Evolutionary conservation across 1,140 invertebrate genomes (phyloP).

Genomic region (Agrypnia vestita): DNA sequence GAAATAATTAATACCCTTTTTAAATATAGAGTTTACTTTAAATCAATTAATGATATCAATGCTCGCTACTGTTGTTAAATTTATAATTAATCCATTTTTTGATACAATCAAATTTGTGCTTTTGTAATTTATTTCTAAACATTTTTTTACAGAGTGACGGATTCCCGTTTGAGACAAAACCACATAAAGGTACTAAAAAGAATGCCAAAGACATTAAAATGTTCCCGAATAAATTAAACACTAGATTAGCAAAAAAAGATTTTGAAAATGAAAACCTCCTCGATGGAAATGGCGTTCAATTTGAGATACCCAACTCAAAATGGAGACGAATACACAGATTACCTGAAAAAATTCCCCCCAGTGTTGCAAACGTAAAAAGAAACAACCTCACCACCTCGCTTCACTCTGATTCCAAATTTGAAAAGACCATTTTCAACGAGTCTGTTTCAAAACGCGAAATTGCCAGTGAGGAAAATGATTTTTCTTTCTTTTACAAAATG

Average conservation of each 20-base stretch:
- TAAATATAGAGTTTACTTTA: too few relatives aligned
- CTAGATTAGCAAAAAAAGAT: constrained; percentile 8
- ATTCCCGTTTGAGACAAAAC: constrained; percentile 23
- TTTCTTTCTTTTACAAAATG: constrained; percentile 47
- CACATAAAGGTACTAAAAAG: not conserved
- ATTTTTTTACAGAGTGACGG: constrained; percentile 33
- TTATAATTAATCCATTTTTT: too few relatives aligned
- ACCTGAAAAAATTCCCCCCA: constrained; percentile 8
- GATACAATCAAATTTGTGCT: too few relatives aligned
- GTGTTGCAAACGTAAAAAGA: constrained; percentile 16
- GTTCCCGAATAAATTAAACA: constrained; percentile 35
- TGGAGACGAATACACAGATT: constrained; percentile 22
- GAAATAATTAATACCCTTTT: too few relatives aligned
- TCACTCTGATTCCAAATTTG: not conserved
- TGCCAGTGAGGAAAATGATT: constrained; percentile 34
- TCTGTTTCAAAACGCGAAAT: constrained; percentile 1
- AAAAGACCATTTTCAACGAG: constrained; percentile 10
- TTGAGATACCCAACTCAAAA: constrained; percentile 14
- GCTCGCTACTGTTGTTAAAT: too few relatives aligned
- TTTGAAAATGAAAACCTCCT: constrained; percentile 26
- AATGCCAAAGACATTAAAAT: constrained; percentile 15
- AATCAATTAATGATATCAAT: too few relatives aligned
- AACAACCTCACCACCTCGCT: constrained; percentile 16
- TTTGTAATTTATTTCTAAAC: not conserved
- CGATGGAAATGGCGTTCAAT: constrained; percentile 20